Percentiles rank a stretch among this genome's conserved stretches.
Evolutionary conservation across 30 jellyfish, hydroid and myxozoan species (phyloP).

Genomic region (Aurelia sp.): DNA sequence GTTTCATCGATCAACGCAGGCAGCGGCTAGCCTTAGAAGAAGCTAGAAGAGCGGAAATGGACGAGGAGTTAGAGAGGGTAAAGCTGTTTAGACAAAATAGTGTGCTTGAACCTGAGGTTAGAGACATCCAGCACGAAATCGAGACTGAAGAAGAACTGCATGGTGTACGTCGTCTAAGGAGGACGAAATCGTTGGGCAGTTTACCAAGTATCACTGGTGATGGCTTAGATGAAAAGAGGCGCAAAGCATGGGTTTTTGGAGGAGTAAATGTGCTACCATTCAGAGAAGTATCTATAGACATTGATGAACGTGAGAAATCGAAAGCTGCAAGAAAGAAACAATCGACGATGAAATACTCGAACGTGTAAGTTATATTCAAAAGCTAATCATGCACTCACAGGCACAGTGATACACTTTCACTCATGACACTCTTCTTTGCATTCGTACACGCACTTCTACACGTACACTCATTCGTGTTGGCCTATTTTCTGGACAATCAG

Average conservation of each 20-base stretch:
- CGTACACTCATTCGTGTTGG: neutral
- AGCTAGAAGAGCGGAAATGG: neutral
- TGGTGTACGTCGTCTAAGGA: conserved; percentile 12
- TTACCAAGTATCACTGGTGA: conserved; percentile 13
- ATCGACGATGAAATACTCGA: neutral
- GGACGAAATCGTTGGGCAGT: conserved; percentile 42
- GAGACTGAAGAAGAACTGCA: conserved; percentile 2
- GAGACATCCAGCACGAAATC: neutral
- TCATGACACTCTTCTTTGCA: neutral
- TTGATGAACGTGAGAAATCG: neutral
- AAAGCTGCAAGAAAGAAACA: neutral
- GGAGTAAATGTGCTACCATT: conserved; percentile 55
- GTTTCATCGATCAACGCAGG: conserved; percentile 14
- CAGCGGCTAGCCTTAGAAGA: neutral
- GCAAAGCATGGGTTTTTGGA: conserved; percentile 64
- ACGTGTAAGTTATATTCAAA: neutral
- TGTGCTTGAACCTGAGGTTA: neutral
- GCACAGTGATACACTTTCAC: neutral
- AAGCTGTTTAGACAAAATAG: conserved; percentile 6
- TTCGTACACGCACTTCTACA: neutral
- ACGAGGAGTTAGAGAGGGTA: conserved; percentile 4
- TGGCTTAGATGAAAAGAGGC: neutral
- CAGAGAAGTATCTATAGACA: conserved; percentile 40
- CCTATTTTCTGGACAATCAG: neutral
- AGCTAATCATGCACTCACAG: neutral